phyloP scores from a whole-genome alignment of 2,113 vertebrate genomes.

The human region GRCh38 chrX:47558001-47558500 shows the following conservation, averaged over 20 bases:
- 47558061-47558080: constrained; percentile 7
- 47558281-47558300: neutral
- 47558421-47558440: neutral
- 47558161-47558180: neutral
- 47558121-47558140: neutral
- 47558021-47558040: no score
- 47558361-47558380: neutral
- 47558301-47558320: neutral
- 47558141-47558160: neutral
- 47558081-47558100: neutral
- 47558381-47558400: constrained; percentile 4
- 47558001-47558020: no score
- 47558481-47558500: neutral
- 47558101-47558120: neutral
- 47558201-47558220: constrained; percentile 30
- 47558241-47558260: neutral
- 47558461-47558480: neutral
- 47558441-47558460: neutral
- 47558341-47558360: neutral
- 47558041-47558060: neutral
- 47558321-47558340: neutral
- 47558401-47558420: constrained; percentile 19
- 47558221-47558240: neutral
- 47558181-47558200: neutral
- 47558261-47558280: neutral